Evolutionary conservation across 2,113 vertebrate genomes (phyloP), one percentile per base, ranked within the genome.

Genomic region (Rhizomys pruinosus): DNA sequence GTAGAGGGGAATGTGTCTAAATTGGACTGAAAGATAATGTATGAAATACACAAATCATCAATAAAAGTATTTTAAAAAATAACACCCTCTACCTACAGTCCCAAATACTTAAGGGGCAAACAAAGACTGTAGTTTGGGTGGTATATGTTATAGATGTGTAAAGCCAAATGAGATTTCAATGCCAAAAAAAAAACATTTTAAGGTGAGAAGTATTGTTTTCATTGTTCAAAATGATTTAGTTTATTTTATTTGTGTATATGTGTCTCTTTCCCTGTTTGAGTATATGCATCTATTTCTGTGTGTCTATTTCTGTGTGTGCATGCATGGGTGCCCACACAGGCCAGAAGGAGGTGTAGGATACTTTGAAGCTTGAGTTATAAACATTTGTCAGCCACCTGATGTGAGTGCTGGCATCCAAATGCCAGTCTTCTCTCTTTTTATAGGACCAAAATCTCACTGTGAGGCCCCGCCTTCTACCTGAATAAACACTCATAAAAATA

Each of bases 111-210:
- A 93, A 81, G 63, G 94, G 95, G 27, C 47, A 95, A 97, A 94
- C 77, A 85, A 95, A 94, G 32, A 72, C 44, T 68, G 63, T n/a
- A 68, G 22, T 89, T 94, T 63, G 20, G 12, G 73, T 29, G 37
- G n/a, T 39, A 44, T 74, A 57, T 74, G 52, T 76, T 96, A 69
- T 10, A 81, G 73, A 85, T 20, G 80, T 63, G 82, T 39, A 93
- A 94, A 91, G 59, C 22, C 61, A 96, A 95, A 87, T 94, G 77
- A 82, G 63, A 90, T 91, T 94, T 92, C 63, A 90, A 96, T 93
- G 52, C 63, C 59, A 92, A 85, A 66, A 94, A 77, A n/a, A 64
- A 94, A 52, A 59, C 34, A 90, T 69, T 93, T 96, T 94, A 95
- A 88, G 32, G 32, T 10, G 82, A 76, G 42, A 79, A 68, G 15